Base-by-base conservation (phyloP, 1,140 invertebrate species). In the Andrena cerasifolii region DNA sequence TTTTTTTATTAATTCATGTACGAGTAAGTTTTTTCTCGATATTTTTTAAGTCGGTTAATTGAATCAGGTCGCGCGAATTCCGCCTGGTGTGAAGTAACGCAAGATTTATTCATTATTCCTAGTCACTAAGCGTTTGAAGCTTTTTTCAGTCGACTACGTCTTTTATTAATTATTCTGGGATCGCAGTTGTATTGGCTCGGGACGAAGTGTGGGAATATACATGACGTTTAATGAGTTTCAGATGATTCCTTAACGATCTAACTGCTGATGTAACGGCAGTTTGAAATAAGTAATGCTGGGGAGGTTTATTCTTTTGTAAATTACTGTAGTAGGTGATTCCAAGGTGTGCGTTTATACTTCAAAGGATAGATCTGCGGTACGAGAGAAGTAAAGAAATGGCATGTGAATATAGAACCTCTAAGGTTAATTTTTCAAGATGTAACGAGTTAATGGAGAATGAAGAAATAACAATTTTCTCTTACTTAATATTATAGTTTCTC, bases 161-260 rank as follows among this genome's bases (percentile, higher is more conserved):
- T n/a, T 75, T 75, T 43, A 66, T 66, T 66, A 74, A 51, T 66
- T 51, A 66, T 74, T n/a, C n/a, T n/a, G n/a, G n/a, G n/a, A n/a
- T n/a, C n/a, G 72, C 65, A 21, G 26, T 10, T 54, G 10, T 26
- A 2, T 54, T 12, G n/a, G n/a, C n/a, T n/a, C 21, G n/a, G 26
- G 24, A 28, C 51, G 14, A 12, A 54, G 51, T 12, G 51, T 54
- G n/a, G n/a, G n/a, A n/a, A n/a, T n/a, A n/a, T n/a, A n/a, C 26
- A 21, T 12, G 51, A 2, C 2, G 10, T 14, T 54, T 28, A 10
- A 10, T 21, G 51, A n/a, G n/a, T 26, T 28, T 54, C 24, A 24
- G 4, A 10, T 24, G 8, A 28, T 21, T 54, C 24, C 26, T 47
- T 47, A 47, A 47, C n/a, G n/a, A n/a, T n/a, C n/a, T n/a, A n/a